Evolutionary conservation across 2,797 vertebrate genomes (phyloP).

Genomic region (Leontocebus nigricollis): DNA sequence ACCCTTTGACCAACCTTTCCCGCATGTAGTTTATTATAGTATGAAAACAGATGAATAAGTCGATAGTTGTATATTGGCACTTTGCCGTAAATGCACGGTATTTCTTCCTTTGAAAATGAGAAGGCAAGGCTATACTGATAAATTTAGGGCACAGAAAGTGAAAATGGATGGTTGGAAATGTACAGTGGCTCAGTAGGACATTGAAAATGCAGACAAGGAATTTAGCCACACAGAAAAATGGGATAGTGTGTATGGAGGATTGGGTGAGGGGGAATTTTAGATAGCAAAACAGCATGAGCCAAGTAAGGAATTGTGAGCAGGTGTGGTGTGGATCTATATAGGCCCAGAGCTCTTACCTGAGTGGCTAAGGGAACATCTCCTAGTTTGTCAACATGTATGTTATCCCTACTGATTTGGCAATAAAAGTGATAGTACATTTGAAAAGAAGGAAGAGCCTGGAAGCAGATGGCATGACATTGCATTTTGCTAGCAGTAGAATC

Average conservation of each 20-base stretch:
- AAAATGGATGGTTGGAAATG: not conserved
- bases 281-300: not conserved
- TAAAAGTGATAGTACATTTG: not conserved
- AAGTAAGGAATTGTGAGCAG: not conserved
- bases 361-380: not conserved
- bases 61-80: not conserved
- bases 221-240: not conserved
- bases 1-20: not conserved
- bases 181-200: not conserved
- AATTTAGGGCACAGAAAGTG: not conserved
- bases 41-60: not conserved
- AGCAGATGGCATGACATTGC: not conserved
- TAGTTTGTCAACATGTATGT: not conserved
- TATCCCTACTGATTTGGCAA: not conserved
- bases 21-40: not conserved
- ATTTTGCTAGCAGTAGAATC: not conserved
- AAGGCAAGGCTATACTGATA: not conserved
- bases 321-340: not conserved
- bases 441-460: not conserved
- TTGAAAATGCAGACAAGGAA: not conserved
- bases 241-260: not conserved
- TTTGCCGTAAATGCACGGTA: not conserved
- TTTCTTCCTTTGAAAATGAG: not conserved
- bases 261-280: not conserved
- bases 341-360: not conserved